These are phyloP conservation scores for Calameuta pallipes DNA, from an alignment of 2,888 invertebrate genomes.

Conservation along the genomic window DNA sequence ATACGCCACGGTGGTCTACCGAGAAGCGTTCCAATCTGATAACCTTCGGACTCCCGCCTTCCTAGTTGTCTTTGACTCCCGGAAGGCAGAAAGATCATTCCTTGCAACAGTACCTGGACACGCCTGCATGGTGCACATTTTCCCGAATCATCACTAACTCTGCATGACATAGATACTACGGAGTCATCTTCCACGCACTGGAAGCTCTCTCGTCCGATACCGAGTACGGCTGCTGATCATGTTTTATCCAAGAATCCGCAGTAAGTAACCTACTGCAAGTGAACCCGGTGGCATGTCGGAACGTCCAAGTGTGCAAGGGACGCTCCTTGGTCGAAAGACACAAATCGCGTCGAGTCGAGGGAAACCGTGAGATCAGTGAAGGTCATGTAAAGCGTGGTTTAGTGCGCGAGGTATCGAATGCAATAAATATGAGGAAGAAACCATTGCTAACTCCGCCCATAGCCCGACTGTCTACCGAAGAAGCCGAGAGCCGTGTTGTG, in stretches of 20 bases:
- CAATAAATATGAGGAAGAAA: slow-evolving; percentile 51
- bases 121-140: neutral
- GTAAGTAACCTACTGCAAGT: neutral
- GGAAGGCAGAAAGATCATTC: neutral
- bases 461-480: slow-evolving; percentile 54
- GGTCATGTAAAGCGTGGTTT: neutral
- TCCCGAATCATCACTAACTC: neutral
- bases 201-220: neutral
- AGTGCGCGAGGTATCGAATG: slow-evolving; percentile 34
- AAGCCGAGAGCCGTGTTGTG: slow-evolving; percentile 49
- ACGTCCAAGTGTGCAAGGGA: neutral
- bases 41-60: neutral
- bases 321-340: neutral
- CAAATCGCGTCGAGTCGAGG: neutral
- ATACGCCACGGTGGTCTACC: slow-evolving; percentile 20
- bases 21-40: neutral
- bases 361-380: neutral
- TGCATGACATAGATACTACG: neutral
- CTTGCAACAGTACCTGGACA: neutral
- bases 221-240: neutral
- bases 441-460: slow-evolving; percentile 53
- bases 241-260: neutral
- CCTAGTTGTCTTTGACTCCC: neutral
- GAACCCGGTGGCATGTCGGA: neutral
- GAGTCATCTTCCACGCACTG: neutral